phyloP scores from a whole-genome alignment of 2,113 vertebrate genomes.

The Protomyctophum bolini region DNA sequence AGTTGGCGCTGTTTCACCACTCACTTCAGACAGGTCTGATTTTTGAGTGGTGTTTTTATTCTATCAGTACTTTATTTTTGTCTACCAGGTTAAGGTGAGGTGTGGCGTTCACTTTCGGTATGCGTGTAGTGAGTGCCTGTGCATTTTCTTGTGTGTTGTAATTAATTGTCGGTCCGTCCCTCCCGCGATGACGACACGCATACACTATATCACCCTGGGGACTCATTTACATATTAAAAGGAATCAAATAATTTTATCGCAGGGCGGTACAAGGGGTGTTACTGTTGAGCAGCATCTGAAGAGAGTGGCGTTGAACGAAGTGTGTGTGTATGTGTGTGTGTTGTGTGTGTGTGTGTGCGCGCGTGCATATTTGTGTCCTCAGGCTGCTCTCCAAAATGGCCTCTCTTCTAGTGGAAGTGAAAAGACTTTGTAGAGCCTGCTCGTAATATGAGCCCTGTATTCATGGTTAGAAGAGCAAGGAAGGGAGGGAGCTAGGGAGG shows the following conservation, averaged over 20 bases:
- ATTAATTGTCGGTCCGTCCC: slow-evolving; percentile 9
- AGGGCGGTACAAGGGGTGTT: background rate
- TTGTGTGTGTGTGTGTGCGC: background rate
- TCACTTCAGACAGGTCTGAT: too few species aligned
- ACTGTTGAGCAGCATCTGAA: background rate
- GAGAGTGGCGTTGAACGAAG: background rate
- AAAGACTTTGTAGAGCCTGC: slow-evolving; percentile 65
- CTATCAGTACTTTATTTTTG: slow-evolving; percentile 2
- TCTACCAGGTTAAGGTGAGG: slow-evolving; percentile 5
- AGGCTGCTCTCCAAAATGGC: slow-evolving; percentile 72
- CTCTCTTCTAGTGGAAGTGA: slow-evolving; percentile 66
- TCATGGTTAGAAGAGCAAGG: slow-evolving; percentile 59
- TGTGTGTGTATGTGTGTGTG: background rate
- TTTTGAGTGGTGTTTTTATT: background rate
- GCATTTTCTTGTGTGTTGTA: background rate
- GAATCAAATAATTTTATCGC: slow-evolving; percentile 32
- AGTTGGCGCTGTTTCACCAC: too few species aligned
- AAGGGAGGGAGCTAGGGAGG: slow-evolving; percentile 42
- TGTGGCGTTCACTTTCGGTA: slow-evolving; percentile 5
- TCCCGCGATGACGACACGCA: background rate
- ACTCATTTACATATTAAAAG: slow-evolving; percentile 37
- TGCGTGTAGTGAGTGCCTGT: background rate
- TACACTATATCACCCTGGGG: slow-evolving; percentile 7
- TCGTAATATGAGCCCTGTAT: slow-evolving; percentile 74
- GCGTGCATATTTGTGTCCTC: slow-evolving; percentile 4